Conservation (phyloP, 2,888 invertebrate genomes). For the Neoitamus cyanurus region DNA sequence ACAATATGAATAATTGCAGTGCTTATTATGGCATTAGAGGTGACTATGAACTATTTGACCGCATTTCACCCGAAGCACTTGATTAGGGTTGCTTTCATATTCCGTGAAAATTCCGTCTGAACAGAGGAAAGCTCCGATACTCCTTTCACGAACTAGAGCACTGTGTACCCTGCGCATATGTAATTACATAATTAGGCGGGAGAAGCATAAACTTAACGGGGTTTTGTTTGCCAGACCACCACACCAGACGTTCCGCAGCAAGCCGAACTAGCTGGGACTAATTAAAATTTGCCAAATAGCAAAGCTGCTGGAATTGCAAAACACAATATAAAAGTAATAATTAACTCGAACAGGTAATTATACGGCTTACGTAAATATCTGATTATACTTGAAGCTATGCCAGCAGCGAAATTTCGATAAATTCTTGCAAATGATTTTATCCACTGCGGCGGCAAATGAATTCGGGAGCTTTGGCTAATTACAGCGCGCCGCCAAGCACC, state of each 20-base stretch:
- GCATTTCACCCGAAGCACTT: not conserved
- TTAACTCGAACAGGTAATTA: constrained; percentile 7
- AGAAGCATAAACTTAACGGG: not conserved
- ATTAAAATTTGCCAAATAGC: constrained; percentile 14
- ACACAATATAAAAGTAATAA: constrained; percentile 15
- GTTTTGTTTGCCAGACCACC: not conserved
- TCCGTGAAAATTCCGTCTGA: not conserved
- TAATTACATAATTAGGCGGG: not conserved
- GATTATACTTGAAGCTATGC: not conserved
- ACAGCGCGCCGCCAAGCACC: not conserved
- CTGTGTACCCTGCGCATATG: not conserved
- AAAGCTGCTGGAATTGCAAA: not conserved
- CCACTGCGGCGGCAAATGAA: constrained; percentile 12
- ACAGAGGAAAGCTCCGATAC: not conserved
- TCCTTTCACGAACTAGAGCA: not conserved
- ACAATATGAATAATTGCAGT: not conserved
- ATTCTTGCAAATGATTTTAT: constrained; percentile 11
- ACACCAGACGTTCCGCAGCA: not conserved
- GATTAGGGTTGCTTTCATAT: not conserved
- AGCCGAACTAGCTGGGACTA: not conserved
- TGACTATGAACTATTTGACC: not conserved
- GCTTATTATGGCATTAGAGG: not conserved
- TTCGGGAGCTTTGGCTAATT: not conserved
- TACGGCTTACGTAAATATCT: not conserved
- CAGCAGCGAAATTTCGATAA: constrained; percentile 6